phyloP scores from a whole-genome alignment of 2,888 invertebrate species.

The Myathropa florea region DNA sequence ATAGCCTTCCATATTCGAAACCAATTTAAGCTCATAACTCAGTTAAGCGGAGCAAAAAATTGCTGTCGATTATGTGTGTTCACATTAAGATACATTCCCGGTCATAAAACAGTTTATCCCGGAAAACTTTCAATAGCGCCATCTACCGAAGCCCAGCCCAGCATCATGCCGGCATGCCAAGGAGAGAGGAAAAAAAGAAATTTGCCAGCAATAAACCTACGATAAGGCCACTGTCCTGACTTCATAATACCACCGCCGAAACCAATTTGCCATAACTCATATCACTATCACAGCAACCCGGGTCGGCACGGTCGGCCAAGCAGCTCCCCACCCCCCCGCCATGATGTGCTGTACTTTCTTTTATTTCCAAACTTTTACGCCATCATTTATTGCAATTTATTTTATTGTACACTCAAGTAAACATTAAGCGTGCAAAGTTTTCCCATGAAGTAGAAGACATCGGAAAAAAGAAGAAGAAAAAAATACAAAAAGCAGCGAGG shows the following conservation, averaged over 20 bases:
- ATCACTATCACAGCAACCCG: slow-evolving; percentile 23
- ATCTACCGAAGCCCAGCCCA: not conserved
- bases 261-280: slow-evolving; percentile 56
- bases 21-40: not conserved
- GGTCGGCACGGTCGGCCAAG: not conserved
- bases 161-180: not conserved
- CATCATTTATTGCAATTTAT: slow-evolving; percentile 60
- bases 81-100: slow-evolving; percentile 16
- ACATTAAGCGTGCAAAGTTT: slow-evolving; percentile 39
- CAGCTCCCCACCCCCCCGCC: not conserved
- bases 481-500: not conserved
- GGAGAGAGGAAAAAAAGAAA: not conserved
- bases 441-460: not conserved
- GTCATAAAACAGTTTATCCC: slow-evolving; percentile 25
- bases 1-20: no score
- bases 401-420: slow-evolving; percentile 65
- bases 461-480: not conserved
- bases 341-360: slow-evolving; percentile 43
- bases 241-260: slow-evolving; percentile 21
- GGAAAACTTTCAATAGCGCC: slow-evolving; percentile 2
- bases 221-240: slow-evolving; percentile 30
- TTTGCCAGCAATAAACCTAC: slow-evolving; percentile 28
- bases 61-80: not conserved
- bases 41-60: slow-evolving; percentile 16
- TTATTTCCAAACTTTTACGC: slow-evolving; percentile 49